Conservation (phyloP, 2,113 vertebrate species). For the Bubo blakistoni region DNA sequence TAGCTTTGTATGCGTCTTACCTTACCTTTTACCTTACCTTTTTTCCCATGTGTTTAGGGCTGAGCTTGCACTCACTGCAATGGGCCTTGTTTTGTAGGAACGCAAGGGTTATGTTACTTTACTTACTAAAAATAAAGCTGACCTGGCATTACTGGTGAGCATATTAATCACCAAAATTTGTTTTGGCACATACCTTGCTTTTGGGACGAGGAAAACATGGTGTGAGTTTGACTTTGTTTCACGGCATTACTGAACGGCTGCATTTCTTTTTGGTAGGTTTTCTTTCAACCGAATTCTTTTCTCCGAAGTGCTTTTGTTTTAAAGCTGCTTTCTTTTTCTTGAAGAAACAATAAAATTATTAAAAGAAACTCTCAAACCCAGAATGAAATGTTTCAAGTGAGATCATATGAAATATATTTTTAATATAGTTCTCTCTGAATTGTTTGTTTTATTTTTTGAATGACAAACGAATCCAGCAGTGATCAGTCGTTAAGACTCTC, state of each 20-base stretch:
- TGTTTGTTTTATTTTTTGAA: neutral
- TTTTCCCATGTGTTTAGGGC: neutral
- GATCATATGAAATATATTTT: neutral
- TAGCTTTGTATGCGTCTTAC: neutral
- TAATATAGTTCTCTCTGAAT: neutral
- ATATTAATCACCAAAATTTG: conserved; percentile 27
- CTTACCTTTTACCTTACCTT: neutral
- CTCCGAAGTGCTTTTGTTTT: neutral
- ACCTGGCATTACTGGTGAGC: neutral
- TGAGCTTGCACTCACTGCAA: neutral
- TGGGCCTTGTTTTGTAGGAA: neutral
- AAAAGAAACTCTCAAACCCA: neutral
- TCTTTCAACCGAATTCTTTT: neutral
- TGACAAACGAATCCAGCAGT: neutral
- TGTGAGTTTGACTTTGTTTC: neutral
- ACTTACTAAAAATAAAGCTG: neutral
- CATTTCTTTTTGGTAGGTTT: neutral
- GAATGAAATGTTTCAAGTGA: neutral
- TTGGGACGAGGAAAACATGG: neutral
- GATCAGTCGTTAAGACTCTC: neutral
- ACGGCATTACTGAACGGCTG: neutral
- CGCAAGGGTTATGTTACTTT: neutral
- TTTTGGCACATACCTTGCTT: neutral
- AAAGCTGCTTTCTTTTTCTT: neutral
- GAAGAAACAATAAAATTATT: neutral